Base-by-base conservation (phyloP, 53 echinoderm and acorn worm genomes). In the Henricia sp. region DNA sequence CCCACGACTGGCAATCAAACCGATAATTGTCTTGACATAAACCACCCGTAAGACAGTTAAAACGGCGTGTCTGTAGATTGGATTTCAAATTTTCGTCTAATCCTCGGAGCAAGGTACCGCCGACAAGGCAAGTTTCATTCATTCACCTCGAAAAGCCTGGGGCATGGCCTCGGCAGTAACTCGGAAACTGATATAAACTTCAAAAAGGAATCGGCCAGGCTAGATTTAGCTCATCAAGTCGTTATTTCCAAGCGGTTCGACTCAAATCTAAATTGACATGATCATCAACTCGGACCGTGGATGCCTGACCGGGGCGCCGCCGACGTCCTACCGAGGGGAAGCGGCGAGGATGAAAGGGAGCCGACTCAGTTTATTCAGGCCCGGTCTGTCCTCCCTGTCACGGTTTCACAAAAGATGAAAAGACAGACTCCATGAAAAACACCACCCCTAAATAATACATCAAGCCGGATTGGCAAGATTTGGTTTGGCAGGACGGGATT, bases 321-420 rank as follows among this genome's bases (percentile, higher is more conserved):
- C n/a, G 48, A 63, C 33, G 32, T 50, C 80, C 80, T 80, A 80
- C 80, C 80, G 80, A n/a, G n/a, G n/a, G 58, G 63, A 43, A 35
- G 80, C 80, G 80, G 80, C 59, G 54, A 30, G 80, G 80, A 80
- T 80, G 80, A 80, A 80, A 80, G 80, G 64, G n/a, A n/a, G 35
- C 63, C 51, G 33, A 32, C 80, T 57, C 33, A 63, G 80, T 80
- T 80, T 80, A 48, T 80, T 48, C 80, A 80, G 80, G 64, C 80
- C 80, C 46, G 40, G 32, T 64, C 80, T 63, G 65, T 48, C 64
- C 80, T 80, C 80, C 80, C 80, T 46, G 80, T 46, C 64, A 80
- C 80, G 29, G 42, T 41, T 60, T 59, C 37, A 67, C 13, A 64
- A 27, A 33, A 26, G 20, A 21, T 40, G 64, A 80, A 80, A 58